These are phyloP conservation scores for Aleiodes leptofemur DNA, from an alignment of 2,888 invertebrate species.

Conservation along the genomic window DNA sequence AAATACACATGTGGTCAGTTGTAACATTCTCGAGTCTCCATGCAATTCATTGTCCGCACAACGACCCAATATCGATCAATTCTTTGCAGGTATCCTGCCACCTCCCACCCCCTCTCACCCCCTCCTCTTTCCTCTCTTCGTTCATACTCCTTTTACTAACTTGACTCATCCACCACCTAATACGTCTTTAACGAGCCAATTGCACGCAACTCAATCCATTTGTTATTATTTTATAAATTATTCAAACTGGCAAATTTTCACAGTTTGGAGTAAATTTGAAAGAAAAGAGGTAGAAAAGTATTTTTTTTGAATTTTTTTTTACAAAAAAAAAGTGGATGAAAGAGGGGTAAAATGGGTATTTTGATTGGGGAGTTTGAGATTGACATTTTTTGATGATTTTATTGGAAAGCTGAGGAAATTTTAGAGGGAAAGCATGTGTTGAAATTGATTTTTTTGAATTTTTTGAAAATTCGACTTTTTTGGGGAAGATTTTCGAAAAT, in stretches of 20 bases:
- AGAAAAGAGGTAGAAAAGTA: background rate
- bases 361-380: too few species aligned
- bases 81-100: conserved; percentile 38
- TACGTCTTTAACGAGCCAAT: conserved; percentile 8
- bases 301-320: too few species aligned
- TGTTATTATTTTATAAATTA: conserved; percentile 30
- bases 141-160: background rate
- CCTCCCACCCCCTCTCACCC: background rate
- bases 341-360: too few species aligned
- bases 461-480: too few species aligned
- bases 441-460: too few species aligned
- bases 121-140: background rate
- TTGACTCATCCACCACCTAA: conserved; percentile 6
- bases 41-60: conserved; percentile 52
- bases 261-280: background rate
- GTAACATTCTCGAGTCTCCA: conserved; percentile 21
- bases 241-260: conserved; percentile 9
- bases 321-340: too few species aligned
- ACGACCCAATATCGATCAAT: conserved; percentile 58
- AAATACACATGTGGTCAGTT: conserved; percentile 35
- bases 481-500: too few species aligned
- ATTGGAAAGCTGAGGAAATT: too few species aligned
- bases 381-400: too few species aligned
- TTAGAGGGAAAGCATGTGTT: too few species aligned
- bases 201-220: conserved; percentile 31